Base-by-base conservation (phyloP, 2,797 vertebrate genomes). In the Oreortyx pictus region DNA sequence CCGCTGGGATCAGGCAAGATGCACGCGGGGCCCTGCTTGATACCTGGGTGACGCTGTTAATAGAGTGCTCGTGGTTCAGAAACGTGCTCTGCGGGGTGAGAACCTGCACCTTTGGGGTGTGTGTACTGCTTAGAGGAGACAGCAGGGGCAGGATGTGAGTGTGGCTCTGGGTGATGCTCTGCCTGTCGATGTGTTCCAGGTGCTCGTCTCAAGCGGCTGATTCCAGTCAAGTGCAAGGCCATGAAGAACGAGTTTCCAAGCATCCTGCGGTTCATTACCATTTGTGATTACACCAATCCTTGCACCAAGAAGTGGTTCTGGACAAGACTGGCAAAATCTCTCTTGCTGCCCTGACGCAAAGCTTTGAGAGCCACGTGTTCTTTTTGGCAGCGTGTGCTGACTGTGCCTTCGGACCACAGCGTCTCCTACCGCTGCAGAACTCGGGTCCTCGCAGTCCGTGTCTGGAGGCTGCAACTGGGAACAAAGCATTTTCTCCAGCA, bases 241-340 rank as follows among this genome's bases (percentile, higher is more conserved):
- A 99, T 99, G 99, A 98, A 96, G 80, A 99, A 97, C 6, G 98
- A 98, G 6, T 99, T 99, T 57, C 99, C 99, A 3, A 99, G 98
- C 95, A 99, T 99, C 94, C 89, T 99, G 13, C 97, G 99, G 52
- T 99, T 99, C 96, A 98, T 99, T 82, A 99, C 99, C 0, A 82
- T 99, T 43, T 99, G 99, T 1, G 99, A 99, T 97, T 99, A 99
- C 95, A 99, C 99, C 71, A 98, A 99, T 56, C 98, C 98, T 4
- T 98, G 98, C 94, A 99, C 99, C 57, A 98, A 99, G 91, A 95
- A 91, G 31, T 99, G 99, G 99, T 99, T 99, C 97, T 99, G 99
- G 99, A 77, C 1, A 0, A 98, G 99, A 77, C 98, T 99, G 37
- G 99, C 98, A 82, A 99, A 97, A 95, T 98, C 98, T 12, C 97